Base-by-base conservation (phyloP, 2,797 vertebrate genomes). In the Ctenosaura bakeri region DNA sequence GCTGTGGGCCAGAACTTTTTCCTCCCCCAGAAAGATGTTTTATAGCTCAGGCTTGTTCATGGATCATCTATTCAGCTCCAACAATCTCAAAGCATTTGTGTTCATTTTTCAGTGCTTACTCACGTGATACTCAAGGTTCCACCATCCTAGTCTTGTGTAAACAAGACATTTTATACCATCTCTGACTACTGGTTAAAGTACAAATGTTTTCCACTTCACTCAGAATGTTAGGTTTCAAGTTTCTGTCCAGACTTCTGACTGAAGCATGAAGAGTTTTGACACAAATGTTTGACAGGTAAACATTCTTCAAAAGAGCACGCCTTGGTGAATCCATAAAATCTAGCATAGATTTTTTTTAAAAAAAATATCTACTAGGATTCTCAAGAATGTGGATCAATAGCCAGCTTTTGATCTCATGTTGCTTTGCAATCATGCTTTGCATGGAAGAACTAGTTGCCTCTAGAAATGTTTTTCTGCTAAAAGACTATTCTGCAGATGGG, bases 151-250 rank as follows among this genome's bases (percentile, higher is more conserved):
- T 9, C 66, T 69, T 69, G 66, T 69, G 29, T 69, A 69, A 96
- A 96, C 92, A 96, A 90, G 93, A 88, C 85, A 88, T 90, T 94
- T 95, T 96, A 93, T 93, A 94, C 93, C 92, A 87, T 87, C 91
- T 90, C 91, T 96, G 96, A 94, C 94, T 97, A 97, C 97, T 97
- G 87, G 96, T 97, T 97, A 97, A 97, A 96, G 6, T 35, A 84
- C 90, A 85, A 38, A 90, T 77, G 91, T 64, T 91, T 85, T 93
- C 94, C 77, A 56, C 50, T 89, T 93, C 66, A 90, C 94, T 92
- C 88, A 93, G 96, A 94, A 94, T 32, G 0, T 2, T 56, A 90
- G 74, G 88, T 91, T 92, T 92, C 92, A 90, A 77, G 82, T 94
- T 96, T 94, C 92, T 84, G 46, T 90, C 89, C 79, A 83, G 79